These are phyloP conservation scores for Haliclona indistincta DNA, from an alignment of 37 sponge, comb jelly and placozoan genomes.

Conservation along the genomic window DNA sequence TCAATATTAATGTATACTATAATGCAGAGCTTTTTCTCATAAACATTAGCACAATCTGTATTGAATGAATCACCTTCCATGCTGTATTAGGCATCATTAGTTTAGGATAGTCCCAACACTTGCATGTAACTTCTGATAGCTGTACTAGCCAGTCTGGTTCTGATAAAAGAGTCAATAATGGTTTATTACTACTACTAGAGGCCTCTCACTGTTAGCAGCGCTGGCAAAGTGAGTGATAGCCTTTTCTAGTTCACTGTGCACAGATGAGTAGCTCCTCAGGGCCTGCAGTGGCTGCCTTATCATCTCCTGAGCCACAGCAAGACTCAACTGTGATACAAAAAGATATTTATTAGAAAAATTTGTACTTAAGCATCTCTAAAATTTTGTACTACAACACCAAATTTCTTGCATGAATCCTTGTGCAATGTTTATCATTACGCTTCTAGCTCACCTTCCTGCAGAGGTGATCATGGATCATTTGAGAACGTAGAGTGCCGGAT, in stretches of 20 bases:
- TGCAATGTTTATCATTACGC: too few relatives aligned
- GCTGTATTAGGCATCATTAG: constrained; percentile 28
- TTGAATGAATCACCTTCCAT: neutral
- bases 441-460: too few relatives aligned
- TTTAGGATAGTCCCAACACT: constrained; percentile 64
- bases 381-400: too few relatives aligned
- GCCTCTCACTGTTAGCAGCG: neutral
- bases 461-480: neutral
- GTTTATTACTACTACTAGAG: neutral
- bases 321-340: constrained; percentile 59
- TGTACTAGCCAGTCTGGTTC: constrained; percentile 23
- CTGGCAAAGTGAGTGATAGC: constrained; percentile 15
- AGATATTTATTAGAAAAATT: too few relatives aligned
- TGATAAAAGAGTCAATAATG: neutral
- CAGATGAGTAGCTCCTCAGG: constrained; percentile 40
- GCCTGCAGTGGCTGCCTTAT: constrained; percentile 39
- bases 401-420: too few relatives aligned
- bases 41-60: neutral
- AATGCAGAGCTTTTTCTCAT: neutral
- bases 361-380: too few relatives aligned
- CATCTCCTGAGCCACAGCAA: constrained; percentile 74
- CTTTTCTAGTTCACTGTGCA: constrained; percentile 26
- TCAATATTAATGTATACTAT: neutral
- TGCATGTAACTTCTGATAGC: constrained; percentile 14
- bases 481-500: neutral